Percentiles rank a stretch among this genome's conserved stretches.
Conservation (phyloP, 2,797 vertebrate species). For the Aphelocoma californica region DNA sequence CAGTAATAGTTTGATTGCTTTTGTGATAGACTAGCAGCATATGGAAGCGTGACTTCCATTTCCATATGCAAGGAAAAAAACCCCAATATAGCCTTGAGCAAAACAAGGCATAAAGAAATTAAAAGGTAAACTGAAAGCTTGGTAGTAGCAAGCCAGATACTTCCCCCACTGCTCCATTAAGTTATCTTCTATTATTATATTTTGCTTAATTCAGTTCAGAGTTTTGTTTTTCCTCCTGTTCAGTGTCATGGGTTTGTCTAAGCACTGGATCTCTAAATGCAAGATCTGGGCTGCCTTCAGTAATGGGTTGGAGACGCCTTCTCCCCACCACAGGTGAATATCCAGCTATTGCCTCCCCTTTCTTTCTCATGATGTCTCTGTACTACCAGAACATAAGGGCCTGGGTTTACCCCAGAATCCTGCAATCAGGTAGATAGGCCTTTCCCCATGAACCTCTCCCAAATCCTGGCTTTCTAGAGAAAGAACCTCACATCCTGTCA, state of each 20-base stretch:
- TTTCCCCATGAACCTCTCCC: background rate
- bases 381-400: background rate
- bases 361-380: background rate
- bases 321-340: background rate
- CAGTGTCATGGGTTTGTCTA: background rate
- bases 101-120: background rate
- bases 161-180: background rate
- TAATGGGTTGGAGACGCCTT: background rate
- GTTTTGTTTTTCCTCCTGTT: background rate
- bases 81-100: background rate
- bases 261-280: background rate
- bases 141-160: background rate
- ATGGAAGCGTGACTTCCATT: background rate
- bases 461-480: background rate
- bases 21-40: background rate
- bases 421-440: fast-evolving
- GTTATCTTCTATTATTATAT: background rate
- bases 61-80: background rate
- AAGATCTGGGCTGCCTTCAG: background rate
- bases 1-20: background rate
- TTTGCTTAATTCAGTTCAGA: background rate
- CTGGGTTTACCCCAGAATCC: background rate
- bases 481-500: background rate
- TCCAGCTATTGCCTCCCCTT: background rate
- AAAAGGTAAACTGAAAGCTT: background rate